Conservation (phyloP, 2,888 invertebrate genomes). For the Netelia melanura region DNA sequence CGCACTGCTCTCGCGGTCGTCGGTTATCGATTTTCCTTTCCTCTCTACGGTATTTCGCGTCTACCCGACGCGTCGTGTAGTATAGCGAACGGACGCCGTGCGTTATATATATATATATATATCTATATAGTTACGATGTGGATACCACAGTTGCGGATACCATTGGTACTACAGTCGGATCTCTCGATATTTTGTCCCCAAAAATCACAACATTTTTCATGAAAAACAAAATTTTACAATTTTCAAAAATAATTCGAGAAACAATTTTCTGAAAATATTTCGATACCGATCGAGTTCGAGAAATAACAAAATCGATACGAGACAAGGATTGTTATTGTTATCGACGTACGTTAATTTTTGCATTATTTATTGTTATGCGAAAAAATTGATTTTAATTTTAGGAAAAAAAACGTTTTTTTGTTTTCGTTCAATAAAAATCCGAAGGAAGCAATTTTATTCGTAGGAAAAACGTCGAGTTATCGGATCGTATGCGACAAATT, state of each 20-base stretch:
- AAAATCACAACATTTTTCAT: not conserved
- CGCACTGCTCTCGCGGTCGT: constrained; percentile 63
- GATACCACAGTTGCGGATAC: constrained; percentile 34
- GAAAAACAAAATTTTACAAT: not conserved
- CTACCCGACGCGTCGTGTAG: constrained; percentile 46
- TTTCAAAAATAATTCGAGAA: not conserved
- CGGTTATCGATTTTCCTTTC: constrained; percentile 67
- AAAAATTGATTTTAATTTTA: too few relatives aligned
- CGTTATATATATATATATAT: not conserved
- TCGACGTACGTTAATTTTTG: too few relatives aligned
- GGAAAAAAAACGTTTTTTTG: too few relatives aligned
- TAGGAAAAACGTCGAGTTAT: not conserved
- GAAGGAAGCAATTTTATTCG: not conserved
- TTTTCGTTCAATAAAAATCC: too few relatives aligned
- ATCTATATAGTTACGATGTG: constrained; percentile 35
- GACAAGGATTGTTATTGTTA: too few relatives aligned
- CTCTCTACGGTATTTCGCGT: constrained; percentile 62
- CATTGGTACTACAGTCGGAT: constrained; percentile 15
- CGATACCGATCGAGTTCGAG: not conserved
- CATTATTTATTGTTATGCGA: too few relatives aligned
- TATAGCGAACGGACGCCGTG: not conserved
- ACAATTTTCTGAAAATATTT: not conserved
- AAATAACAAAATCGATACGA: too few relatives aligned
- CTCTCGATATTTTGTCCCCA: not conserved
- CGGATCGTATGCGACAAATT: not conserved